Conservation (phyloP, 2,113 vertebrate species). For the Neodontobutis hainanensis region DNA sequence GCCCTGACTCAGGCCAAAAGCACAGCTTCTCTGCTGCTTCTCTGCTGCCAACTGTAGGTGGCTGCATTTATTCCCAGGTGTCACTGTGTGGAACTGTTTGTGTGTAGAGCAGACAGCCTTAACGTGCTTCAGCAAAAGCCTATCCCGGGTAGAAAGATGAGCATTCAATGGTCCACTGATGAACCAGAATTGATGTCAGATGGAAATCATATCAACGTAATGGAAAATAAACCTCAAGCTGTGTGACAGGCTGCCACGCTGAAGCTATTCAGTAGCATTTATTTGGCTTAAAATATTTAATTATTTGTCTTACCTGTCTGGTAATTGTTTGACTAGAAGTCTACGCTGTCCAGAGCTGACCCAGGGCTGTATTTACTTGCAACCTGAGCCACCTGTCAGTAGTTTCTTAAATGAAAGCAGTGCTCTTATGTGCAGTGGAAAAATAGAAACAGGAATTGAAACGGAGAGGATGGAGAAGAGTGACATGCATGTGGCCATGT, state of each 20-base stretch:
- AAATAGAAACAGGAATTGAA: constrained; percentile 55
- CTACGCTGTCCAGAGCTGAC: constrained; percentile 28
- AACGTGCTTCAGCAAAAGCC: constrained; percentile 40
- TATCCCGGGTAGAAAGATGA: constrained; percentile 46
- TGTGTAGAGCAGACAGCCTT: constrained; percentile 15
- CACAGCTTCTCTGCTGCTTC: neutral
- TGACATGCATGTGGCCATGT: constrained; percentile 4
- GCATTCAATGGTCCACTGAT: constrained; percentile 41
- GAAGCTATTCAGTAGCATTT: constrained; percentile 29
- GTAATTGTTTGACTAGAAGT: constrained; percentile 42
- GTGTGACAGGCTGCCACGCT: constrained; percentile 47
- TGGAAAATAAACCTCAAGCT: constrained; percentile 52
- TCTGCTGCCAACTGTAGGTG: constrained; percentile 16
- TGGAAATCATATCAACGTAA: constrained; percentile 48
- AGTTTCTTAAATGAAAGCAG: constrained; percentile 51
- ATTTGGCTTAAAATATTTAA: constrained; percentile 22
- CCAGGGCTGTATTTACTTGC: constrained; percentile 38
- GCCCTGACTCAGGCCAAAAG: constrained; percentile 5
- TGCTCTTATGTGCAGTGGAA: constrained; percentile 23
- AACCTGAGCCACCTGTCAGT: constrained; percentile 49
- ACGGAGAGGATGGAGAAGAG: neutral
- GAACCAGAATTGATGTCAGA: constrained; percentile 41
- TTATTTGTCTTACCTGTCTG: constrained; percentile 25
- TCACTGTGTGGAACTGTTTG: constrained; percentile 26
- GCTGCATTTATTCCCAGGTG: constrained; percentile 34